Evolutionary conservation across 2,888 invertebrate species (phyloP).

Genomic region (Hoplodrina blanda): DNA sequence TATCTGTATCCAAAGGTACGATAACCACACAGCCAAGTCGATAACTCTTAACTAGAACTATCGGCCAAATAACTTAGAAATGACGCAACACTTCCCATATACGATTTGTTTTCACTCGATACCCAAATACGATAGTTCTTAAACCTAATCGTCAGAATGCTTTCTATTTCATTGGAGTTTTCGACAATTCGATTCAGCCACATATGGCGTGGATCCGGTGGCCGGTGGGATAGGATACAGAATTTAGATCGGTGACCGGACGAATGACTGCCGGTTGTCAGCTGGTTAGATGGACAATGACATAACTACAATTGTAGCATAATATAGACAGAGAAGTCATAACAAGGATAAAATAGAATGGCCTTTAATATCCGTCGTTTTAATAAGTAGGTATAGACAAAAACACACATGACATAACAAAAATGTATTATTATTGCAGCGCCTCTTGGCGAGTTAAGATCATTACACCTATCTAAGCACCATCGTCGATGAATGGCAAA

Average conservation of each 20-base stretch:
- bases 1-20: slow-evolving; percentile 17
- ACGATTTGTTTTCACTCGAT: slow-evolving; percentile 57
- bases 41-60: slow-evolving; percentile 66
- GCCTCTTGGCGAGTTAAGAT: too few species aligned
- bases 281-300: slow-evolving; percentile 13
- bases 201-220: slow-evolving; percentile 45
- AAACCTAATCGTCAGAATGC: slow-evolving; percentile 49
- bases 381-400: too few species aligned
- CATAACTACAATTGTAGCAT: slow-evolving; percentile 7
- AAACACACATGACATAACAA: too few species aligned
- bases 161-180: slow-evolving; percentile 56
- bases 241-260: slow-evolving; percentile 30
- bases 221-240: slow-evolving; percentile 13
- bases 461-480: too few species aligned
- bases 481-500: too few species aligned
- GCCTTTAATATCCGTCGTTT: too few species aligned
- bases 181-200: slow-evolving; percentile 26
- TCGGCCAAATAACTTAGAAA: slow-evolving; percentile 56
- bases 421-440: too few species aligned
- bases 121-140: slow-evolving; percentile 55
- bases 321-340: neutral
- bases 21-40: slow-evolving; percentile 34
- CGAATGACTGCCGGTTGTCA: slow-evolving; percentile 15
- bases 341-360: too few species aligned
- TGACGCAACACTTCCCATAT: slow-evolving; percentile 53